Percentiles rank a stretch among this genome's conserved stretches.
Conservation (phyloP, 2,113 vertebrate species). For the Stercorarius parasiticus region DNA sequence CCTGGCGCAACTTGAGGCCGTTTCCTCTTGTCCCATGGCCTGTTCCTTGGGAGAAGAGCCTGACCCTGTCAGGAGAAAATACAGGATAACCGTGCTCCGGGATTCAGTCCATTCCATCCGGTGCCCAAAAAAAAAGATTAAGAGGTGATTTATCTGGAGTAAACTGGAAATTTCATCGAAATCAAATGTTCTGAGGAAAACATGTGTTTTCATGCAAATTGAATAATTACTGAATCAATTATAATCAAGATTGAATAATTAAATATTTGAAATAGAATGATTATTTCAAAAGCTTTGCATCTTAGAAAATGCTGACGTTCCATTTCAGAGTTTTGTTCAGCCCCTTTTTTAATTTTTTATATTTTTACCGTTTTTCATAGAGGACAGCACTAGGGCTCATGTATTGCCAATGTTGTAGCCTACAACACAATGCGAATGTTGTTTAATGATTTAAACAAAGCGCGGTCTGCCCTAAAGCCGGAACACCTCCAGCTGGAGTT, state of each 20-base stretch:
- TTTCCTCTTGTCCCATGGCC: background rate
- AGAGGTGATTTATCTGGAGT: background rate
- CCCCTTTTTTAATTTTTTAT: background rate
- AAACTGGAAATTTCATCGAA: background rate
- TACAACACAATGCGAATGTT: no score
- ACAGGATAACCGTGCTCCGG: no score
- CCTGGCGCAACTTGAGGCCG: background rate
- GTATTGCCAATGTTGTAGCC: no score
- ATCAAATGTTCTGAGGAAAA: background rate
- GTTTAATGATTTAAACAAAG: background rate
- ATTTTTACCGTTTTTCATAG: background rate
- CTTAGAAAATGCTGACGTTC: background rate
- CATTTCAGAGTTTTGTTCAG: background rate
- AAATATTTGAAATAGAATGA: background rate
- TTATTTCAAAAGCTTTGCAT: background rate
- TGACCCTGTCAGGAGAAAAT: background rate
- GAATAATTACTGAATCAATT: background rate
- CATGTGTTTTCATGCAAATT: background rate
- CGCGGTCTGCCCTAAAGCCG: background rate
- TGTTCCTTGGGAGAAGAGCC: background rate
- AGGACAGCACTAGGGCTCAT: background rate
- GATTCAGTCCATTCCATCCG: background rate
- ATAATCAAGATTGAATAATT: background rate
- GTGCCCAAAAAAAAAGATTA: rapidly evolving
- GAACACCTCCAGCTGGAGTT: background rate